Evolutionary conservation across 2,797 vertebrate genomes (phyloP).

Genomic region (Tokudaia muenninki): DNA sequence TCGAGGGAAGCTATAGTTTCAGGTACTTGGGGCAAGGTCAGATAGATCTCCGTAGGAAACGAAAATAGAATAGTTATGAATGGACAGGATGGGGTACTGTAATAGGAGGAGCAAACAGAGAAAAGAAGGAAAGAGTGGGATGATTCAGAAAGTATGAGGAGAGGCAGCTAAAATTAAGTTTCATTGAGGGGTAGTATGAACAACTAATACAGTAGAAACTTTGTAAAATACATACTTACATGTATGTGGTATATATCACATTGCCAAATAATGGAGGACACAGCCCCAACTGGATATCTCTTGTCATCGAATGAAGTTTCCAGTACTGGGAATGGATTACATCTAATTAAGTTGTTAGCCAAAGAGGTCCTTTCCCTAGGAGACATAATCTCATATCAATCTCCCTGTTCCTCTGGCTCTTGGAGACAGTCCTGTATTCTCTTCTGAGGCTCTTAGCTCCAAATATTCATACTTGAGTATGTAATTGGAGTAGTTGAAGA

Average conservation of each 20-base stretch:
- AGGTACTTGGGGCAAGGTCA: neutral
- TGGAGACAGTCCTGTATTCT: neutral
- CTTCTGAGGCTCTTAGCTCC: neutral
- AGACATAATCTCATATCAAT: neutral
- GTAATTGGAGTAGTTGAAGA: neutral
- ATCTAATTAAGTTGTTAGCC: neutral
- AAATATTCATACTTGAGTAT: neutral
- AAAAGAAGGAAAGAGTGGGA: neutral
- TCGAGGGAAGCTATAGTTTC: neutral
- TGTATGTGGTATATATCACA: neutral
- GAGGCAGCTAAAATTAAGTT: neutral
- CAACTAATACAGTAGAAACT: neutral
- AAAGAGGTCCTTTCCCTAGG: neutral
- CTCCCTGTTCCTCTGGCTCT: neutral
- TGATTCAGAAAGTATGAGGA: neutral
- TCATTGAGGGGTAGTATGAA: neutral
- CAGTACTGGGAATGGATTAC: neutral
- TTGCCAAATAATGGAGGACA: neutral
- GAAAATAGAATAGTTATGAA: neutral
- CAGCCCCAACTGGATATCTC: neutral
- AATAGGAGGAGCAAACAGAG: no score
- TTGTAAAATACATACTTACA: no score
- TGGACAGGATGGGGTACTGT: neutral
- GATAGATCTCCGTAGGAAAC: neutral
- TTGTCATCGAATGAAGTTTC: neutral